These are phyloP conservation scores for Bursaphelenchus okinawaensis DNA, from an alignment of 2,888 invertebrate species.

Conservation along the genomic window DNA sequence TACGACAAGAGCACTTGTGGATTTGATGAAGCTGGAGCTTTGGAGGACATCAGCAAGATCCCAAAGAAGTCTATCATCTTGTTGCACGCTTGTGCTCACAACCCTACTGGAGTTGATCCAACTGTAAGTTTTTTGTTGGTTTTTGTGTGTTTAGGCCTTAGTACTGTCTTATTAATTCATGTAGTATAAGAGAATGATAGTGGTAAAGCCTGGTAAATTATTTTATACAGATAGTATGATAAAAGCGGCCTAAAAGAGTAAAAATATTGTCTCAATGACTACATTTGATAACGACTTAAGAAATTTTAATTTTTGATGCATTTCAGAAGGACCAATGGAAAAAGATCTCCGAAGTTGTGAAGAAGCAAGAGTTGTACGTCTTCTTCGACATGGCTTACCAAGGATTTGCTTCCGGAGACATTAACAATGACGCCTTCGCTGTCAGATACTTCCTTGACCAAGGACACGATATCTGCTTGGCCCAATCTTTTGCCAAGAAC, in stretches of 20 bases:
- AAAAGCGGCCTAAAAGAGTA: not conserved
- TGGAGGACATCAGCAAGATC: slow-evolving; percentile 82
- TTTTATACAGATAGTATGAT: no score
- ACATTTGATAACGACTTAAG: no score
- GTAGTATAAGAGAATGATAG: no score
- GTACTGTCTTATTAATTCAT: not conserved
- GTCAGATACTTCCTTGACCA: slow-evolving; percentile 80
- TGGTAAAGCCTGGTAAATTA: no score
- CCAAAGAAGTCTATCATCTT: slow-evolving; percentile 82
- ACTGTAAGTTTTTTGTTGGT: slow-evolving; percentile 59
- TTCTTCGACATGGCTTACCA: slow-evolving; percentile 96
- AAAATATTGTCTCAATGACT: not conserved
- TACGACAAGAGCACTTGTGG: slow-evolving; percentile 88
- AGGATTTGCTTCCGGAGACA: slow-evolving; percentile 81
- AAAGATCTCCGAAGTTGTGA: slow-evolving; percentile 76
- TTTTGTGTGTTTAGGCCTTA: slow-evolving; percentile 1
- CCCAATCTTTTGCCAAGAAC: slow-evolving; percentile 95
- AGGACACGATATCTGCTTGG: slow-evolving; percentile 77
- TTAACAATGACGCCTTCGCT: slow-evolving; percentile 79
- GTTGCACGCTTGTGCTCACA: slow-evolving; percentile 94
- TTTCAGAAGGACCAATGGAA: slow-evolving; percentile 83
- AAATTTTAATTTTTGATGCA: slow-evolving; percentile 9
- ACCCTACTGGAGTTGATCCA: slow-evolving; percentile 93
- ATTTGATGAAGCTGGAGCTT: slow-evolving; percentile 80
- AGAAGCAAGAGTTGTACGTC: slow-evolving; percentile 72